These are phyloP conservation scores for Aporophyla nigra DNA, from an alignment of 2,888 invertebrate genomes.

Conservation along the genomic window DNA sequence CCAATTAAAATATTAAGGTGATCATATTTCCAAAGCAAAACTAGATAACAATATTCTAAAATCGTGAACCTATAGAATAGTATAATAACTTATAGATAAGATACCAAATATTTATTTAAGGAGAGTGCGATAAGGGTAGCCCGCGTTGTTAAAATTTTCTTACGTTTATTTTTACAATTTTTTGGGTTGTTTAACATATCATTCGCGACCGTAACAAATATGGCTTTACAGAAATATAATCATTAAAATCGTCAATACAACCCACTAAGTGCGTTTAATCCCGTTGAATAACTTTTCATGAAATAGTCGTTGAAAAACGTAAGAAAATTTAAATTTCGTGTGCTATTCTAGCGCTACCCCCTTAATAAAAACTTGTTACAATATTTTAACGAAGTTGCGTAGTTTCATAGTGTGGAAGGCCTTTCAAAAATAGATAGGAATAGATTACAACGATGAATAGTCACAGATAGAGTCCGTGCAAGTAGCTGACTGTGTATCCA, in stretches of 20 bases:
- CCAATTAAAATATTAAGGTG: not conserved
- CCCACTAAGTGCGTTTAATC: no score
- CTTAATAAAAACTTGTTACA: not conserved
- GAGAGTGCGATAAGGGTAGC: no score
- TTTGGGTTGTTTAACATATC: no score
- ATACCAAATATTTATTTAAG: constrained; percentile 14
- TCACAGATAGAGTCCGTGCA: constrained; percentile 13
- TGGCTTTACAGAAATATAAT: no score
- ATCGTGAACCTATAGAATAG: not conserved
- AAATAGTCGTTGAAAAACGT: no score
- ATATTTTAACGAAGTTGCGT: constrained; percentile 26
- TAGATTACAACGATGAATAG: not conserved
- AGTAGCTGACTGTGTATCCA: constrained; percentile 40
- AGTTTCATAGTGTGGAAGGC: not conserved
- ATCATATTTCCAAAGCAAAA: constrained; percentile 31
- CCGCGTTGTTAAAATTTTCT: no score
- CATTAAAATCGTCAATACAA: no score
- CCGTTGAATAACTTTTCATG: no score
- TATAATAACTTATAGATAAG: constrained; percentile 6
- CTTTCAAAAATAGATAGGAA: not conserved
- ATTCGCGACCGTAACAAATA: no score
- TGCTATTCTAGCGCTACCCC: no score
- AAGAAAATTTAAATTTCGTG: no score
- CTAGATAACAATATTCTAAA: constrained; percentile 9
- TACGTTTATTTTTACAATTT: no score